Evolutionary conservation across 2,888 invertebrate species (phyloP), one percentile per base, ranked within the genome.

Genomic region (Stratiomys singularior): DNA sequence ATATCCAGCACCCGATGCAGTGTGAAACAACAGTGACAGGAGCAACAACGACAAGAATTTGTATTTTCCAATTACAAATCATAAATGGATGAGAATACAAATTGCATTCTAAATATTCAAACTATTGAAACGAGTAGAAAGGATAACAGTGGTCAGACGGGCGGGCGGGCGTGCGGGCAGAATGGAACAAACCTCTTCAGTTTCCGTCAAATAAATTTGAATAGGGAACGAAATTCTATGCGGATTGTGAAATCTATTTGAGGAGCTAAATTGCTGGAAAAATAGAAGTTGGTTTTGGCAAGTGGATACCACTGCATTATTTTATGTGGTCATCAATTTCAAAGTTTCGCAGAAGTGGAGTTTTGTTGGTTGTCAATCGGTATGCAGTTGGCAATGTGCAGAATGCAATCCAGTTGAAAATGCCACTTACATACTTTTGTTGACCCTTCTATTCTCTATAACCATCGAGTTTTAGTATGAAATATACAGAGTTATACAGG

Each of bases 301-400:
- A 60, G 23, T 60, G 60, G 25, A 60, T 15, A 64, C 64, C 64
- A 64, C 30, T 64, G 64, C 1, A 64, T 67, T 67, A 23, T 67
- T 44, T 27, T 28, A 7, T 28, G 60, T 37, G 60, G 74, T 37
- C 74, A 74, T 60, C 74, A 44, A 74, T 74, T 74, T 74, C 58
- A 60, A 58, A 37, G n/a, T 74, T 58, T 30, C 27, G 58, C 44
- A 58, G 25, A 74, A 74, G 60, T 74, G 74, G 60, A 60, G 44
- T 74, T 74, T 58, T 58, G 74, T 58, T 74, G 74, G 60, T 60
- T 74, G 58, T 74, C 74, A 74, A 58, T 58, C 74, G 74, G 4
- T 30, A 25, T 69, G 69, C 47, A 47, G 18, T 18, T 37, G 60
- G 60, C 58, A 60, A 60, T 74, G 46, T 30, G 44, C 23, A 37